Evolutionary conservation across 2,888 invertebrate species (phyloP).

Genomic region (Abscondita cerata): DNA sequence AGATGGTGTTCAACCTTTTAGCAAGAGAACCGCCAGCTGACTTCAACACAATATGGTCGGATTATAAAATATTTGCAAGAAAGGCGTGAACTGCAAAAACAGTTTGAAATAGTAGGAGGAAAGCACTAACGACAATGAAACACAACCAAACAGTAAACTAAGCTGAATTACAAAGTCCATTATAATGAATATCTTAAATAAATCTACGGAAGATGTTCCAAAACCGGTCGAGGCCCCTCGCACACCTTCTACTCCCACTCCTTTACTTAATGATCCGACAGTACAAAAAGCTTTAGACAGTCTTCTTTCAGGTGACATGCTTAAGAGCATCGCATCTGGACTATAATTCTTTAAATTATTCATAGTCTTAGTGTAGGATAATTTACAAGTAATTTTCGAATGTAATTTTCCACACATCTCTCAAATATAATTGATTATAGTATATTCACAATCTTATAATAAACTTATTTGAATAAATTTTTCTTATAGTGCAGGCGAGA

Average conservation of each 20-base stretch:
- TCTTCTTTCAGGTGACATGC: conserved; percentile 65
- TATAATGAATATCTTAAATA: conserved; percentile 80
- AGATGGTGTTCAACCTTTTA: conserved; percentile 75
- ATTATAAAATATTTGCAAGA: conserved; percentile 77
- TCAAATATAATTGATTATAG: too few relatives aligned
- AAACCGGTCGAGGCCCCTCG: conserved; percentile 49
- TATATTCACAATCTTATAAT: too few relatives aligned
- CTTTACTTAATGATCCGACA: conserved; percentile 76
- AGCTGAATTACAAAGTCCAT: conserved; percentile 77
- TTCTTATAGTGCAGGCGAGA: too few relatives aligned
- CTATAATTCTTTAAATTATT: conserved; percentile 26
- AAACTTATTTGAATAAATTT: too few relatives aligned
- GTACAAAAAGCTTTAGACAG: conserved; percentile 83
- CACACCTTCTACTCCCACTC: conserved; percentile 49
- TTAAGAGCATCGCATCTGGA: conserved; percentile 59
- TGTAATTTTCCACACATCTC: too few relatives aligned
- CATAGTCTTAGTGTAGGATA: too few relatives aligned
- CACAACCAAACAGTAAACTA: conserved; percentile 65
- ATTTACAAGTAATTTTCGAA: too few relatives aligned
- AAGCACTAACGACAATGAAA: conserved; percentile 58
- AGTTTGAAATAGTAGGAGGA: conserved; percentile 76
- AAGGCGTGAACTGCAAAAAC: conserved; percentile 75
- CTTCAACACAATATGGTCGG: conserved; percentile 80
- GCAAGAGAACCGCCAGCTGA: conserved; percentile 82
- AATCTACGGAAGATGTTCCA: conserved; percentile 51